Percentiles rank a stretch among this genome's conserved stretches.
Evolutionary conservation across 2,888 invertebrate species (phyloP).

Genomic region (Eretmocerus hayati): DNA sequence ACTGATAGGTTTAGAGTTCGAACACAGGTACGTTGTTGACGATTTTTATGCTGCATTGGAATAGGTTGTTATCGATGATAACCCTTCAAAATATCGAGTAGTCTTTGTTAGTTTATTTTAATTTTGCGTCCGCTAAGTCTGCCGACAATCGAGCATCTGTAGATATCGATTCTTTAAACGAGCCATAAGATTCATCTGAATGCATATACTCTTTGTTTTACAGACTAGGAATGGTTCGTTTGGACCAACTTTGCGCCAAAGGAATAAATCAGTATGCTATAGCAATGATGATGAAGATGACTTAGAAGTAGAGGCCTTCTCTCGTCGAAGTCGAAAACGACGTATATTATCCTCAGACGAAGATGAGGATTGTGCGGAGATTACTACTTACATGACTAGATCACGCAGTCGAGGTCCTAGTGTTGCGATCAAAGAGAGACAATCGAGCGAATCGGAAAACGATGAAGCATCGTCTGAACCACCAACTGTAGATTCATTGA

Average conservation of each 20-base stretch:
- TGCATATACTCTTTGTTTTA: too few relatives aligned
- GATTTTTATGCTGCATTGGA: not conserved
- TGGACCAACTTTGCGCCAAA: not conserved
- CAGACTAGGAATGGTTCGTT: too few relatives aligned
- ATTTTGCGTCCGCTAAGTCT: not conserved
- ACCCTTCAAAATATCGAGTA: not conserved
- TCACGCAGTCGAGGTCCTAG: not conserved
- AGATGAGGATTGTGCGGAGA: not conserved
- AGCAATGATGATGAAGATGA: conserved; percentile 1
- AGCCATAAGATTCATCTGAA: too few relatives aligned
- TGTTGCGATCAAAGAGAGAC: too few relatives aligned
- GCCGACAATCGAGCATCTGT: not conserved
- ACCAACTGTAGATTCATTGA: not conserved
- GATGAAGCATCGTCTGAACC: not conserved
- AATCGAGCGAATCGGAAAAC: too few relatives aligned
- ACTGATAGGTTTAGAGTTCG: not conserved
- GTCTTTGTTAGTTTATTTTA: not conserved
- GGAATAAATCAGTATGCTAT: not conserved
- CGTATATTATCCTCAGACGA: not conserved
- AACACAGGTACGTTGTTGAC: conserved; percentile 8
- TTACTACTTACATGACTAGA: not conserved
- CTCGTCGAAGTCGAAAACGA: not conserved
- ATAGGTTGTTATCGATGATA: not conserved
- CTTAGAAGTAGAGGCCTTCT: conserved; percentile 11
- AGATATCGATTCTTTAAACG: too few relatives aligned